Conservation (phyloP, 2,888 invertebrate genomes). For the Trichogramma evanescens region DNA sequence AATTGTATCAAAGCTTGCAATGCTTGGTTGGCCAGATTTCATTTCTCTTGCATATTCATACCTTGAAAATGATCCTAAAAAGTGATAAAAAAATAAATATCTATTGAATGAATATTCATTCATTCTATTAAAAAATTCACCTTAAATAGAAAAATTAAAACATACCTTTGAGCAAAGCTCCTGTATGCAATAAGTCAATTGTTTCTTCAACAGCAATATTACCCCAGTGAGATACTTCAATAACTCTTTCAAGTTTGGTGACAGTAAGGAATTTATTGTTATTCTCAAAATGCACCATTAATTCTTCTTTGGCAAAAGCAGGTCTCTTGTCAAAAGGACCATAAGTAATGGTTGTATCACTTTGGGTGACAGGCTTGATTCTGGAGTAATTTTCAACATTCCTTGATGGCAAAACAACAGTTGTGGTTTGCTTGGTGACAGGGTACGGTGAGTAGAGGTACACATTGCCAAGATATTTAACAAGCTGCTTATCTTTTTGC, state of each 20-base stretch:
- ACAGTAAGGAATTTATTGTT: conserved; percentile 95
- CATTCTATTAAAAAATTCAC: neutral
- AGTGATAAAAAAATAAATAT: neutral
- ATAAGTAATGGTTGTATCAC: conserved; percentile 75
- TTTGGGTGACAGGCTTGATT: conserved; percentile 70
- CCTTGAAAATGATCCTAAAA: conserved; percentile 79
- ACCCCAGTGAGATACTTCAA: conserved; percentile 99
- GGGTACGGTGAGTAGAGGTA: conserved; percentile 79
- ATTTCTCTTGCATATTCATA: conserved; percentile 95
- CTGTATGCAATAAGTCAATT: conserved; percentile 84
- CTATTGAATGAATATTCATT: neutral
- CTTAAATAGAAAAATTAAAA: neutral
- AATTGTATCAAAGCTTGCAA: conserved; percentile 84
- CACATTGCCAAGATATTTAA: conserved; percentile 77
- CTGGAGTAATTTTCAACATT: conserved; percentile 78
- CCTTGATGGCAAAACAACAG: conserved; percentile 67
- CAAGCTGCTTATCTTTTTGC: conserved; percentile 90
- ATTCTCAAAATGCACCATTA: conserved; percentile 89
- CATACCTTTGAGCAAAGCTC: conserved; percentile 71
- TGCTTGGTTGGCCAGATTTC: conserved; percentile 78
- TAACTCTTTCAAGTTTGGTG: conserved; percentile 71
- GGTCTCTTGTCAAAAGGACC: conserved; percentile 79
- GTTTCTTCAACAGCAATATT: conserved; percentile 96
- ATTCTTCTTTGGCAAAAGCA: conserved; percentile 56
- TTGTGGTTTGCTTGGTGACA: conserved; percentile 74